A percentile compares a stretch with the other conserved stretches of the same genome.
These are phyloP conservation scores for Cynopterus brachyotis DNA, from an alignment of 2,113 vertebrate genomes.

Conservation along the genomic window DNA sequence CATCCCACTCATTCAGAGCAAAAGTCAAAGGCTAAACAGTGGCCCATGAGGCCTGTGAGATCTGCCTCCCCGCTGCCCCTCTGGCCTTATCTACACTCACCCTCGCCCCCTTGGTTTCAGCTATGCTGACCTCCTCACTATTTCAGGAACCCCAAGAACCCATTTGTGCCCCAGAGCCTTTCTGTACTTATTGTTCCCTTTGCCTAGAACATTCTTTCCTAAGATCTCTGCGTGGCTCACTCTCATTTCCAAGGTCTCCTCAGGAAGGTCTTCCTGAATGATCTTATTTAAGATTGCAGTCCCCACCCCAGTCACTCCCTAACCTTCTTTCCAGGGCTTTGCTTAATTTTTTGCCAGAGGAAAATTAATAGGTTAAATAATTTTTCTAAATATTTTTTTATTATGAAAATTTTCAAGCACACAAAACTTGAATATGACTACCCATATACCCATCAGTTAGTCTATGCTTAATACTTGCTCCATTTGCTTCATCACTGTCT, in stretches of 20 bases:
- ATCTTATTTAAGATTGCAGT: not conserved
- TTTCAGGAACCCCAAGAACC: not conserved
- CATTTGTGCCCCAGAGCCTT: not conserved
- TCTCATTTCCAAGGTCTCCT: not conserved
- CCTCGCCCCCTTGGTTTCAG: not conserved
- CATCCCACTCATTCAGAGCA: not conserved
- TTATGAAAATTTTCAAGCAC: not conserved
- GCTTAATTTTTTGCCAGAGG: not conserved
- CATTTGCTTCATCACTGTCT: not conserved
- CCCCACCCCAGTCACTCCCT: not conserved
- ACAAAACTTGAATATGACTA: not conserved
- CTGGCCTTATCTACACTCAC: not conserved
- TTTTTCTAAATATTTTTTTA: not conserved
- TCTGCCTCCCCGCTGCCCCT: not conserved
- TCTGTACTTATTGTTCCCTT: not conserved
- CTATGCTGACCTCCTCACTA: not conserved
- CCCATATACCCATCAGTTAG: not conserved
- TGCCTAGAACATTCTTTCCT: not conserved
- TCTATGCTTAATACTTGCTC: not conserved
- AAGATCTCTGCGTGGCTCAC: not conserved
- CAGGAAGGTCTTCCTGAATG: not conserved
- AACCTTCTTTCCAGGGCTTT: not conserved
- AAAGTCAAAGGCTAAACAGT: not conserved
- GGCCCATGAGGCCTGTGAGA: not conserved
- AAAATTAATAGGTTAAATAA: not conserved